These are phyloP conservation scores for Gymnogyps californianus DNA, from an alignment of 2,113 vertebrate species.

Conservation along the genomic window DNA sequence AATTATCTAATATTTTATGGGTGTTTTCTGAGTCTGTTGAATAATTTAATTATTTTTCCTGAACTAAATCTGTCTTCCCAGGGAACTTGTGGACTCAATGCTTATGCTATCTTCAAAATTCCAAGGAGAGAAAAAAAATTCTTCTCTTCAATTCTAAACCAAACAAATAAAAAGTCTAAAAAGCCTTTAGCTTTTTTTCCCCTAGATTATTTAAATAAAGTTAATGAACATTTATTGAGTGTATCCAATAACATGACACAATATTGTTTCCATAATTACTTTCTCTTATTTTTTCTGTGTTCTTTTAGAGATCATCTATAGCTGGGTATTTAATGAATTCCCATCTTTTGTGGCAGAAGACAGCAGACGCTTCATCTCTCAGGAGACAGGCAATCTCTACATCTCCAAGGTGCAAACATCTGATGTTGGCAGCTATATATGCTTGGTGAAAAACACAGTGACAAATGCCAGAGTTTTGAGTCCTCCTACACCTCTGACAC, in stretches of 20 bases:
- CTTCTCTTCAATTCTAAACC: not conserved
- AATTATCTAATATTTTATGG: not conserved
- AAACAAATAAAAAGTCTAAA: not conserved
- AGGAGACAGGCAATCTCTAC: slow-evolving; percentile 95
- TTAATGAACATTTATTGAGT: not conserved
- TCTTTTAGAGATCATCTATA: slow-evolving; percentile 91
- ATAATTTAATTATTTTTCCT: not conserved
- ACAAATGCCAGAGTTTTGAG: slow-evolving; percentile 91
- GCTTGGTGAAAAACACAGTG: slow-evolving; percentile 92
- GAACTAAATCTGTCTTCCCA: not conserved
- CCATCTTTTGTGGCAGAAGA: slow-evolving; percentile 95
- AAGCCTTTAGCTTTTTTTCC: not conserved
- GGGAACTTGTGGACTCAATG: not conserved
- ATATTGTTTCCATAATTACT: not conserved
- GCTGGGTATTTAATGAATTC: slow-evolving; percentile 97
- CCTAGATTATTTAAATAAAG: not conserved
- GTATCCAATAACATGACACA: not conserved
- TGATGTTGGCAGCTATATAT: slow-evolving; percentile 96
- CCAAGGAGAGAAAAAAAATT: not conserved
- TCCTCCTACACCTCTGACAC: slow-evolving; percentile 91
- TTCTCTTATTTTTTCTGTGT: not conserved
- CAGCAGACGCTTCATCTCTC: slow-evolving; percentile 95
- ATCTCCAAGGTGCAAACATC: slow-evolving; percentile 95
- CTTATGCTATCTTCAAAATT: not conserved
- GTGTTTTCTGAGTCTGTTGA: not conserved